Evolutionary conservation across 2,113 vertebrate genomes (phyloP), one percentile per base, ranked within the genome.

Genomic region (Phrynosoma blainvillii): DNA sequence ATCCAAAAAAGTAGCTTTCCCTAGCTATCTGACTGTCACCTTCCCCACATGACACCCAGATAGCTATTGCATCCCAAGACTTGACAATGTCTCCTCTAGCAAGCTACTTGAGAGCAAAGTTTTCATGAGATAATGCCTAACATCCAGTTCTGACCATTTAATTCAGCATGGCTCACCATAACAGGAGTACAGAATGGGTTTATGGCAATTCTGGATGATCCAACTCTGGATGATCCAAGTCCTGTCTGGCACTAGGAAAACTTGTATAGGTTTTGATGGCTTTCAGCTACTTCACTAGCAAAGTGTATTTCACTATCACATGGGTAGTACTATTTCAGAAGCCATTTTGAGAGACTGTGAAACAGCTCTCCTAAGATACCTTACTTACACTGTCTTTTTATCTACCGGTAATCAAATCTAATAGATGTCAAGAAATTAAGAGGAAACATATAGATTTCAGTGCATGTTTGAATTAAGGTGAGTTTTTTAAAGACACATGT

Each of bases 381-480:
- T 92, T 91, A 92, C 36, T 36, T 36, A 36, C 36, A 36, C 36
- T 36, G 36, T 36, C 36, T 36, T 36, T 36, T 36, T 36, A 36
- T 36, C 36, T 36, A n/a, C n/a, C n/a, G n/a, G 62, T 3, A 92
- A 90, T 93, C 68, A 68, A 88, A 85, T 93, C 89, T 66, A 76
- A 95, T 92, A 92, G 90, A 79, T 87, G 75, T 93, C 91, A 94
- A 54, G 56, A 30, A 27, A 30, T 0, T 80, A 79, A 95, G 73
- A 91, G 82, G 87, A 90, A 89, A 90, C 73, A 86, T 89, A 56
- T 85, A 87, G 86, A 94, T 79, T 92, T 84, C 70, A 83, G 73
- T 77, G 79, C 85, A 90, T 47, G 42, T 78, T 54, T 36, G 79
- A 89, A 87, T 83, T 16, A 21, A 52, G n/a, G 23, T 92, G 79